phyloP scores from a whole-genome alignment of 1,140 invertebrate species.

The Anastrepha ludens region DNA sequence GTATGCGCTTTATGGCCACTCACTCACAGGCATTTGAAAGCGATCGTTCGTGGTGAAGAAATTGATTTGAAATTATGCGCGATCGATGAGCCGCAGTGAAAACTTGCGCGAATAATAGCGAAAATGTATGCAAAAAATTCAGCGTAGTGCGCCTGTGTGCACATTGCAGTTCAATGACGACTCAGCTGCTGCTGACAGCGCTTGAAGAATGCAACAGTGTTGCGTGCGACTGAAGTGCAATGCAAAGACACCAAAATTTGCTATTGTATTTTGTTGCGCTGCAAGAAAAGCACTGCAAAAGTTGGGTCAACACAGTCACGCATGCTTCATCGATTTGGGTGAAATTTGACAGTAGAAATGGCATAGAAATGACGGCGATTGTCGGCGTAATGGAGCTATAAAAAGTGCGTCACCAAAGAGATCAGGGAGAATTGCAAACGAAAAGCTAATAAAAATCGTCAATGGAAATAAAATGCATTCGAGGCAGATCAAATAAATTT shows the following conservation, averaged over 20 bases:
- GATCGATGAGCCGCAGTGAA: background rate
- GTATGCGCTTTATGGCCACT: background rate
- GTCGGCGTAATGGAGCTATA: background rate
- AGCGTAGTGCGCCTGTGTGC: background rate
- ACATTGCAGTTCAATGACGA: background rate
- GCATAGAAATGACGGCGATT: background rate
- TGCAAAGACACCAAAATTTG: background rate
- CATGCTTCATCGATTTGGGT: constrained; percentile 2
- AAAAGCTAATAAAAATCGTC: background rate
- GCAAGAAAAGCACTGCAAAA: background rate
- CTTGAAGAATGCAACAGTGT: background rate
- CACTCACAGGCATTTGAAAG: background rate
- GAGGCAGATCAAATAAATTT: constrained; percentile 29
- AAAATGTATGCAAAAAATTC: too few relatives aligned
- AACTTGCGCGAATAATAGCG: background rate
- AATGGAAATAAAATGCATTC: background rate
- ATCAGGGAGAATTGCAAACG: constrained; percentile 8
- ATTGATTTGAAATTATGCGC: constrained; percentile 3
- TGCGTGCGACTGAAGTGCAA: background rate
- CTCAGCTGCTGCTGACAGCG: too few relatives aligned
- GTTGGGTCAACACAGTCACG: background rate
- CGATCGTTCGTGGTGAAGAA: background rate
- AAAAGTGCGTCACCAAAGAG: background rate
- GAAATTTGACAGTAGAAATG: background rate
- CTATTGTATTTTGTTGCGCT: background rate